Percentiles rank a stretch among this genome's conserved stretches.
phyloP scores from a whole-genome alignment of 2,113 vertebrate species.

The Hydrochoerus hydrochaeris region DNA sequence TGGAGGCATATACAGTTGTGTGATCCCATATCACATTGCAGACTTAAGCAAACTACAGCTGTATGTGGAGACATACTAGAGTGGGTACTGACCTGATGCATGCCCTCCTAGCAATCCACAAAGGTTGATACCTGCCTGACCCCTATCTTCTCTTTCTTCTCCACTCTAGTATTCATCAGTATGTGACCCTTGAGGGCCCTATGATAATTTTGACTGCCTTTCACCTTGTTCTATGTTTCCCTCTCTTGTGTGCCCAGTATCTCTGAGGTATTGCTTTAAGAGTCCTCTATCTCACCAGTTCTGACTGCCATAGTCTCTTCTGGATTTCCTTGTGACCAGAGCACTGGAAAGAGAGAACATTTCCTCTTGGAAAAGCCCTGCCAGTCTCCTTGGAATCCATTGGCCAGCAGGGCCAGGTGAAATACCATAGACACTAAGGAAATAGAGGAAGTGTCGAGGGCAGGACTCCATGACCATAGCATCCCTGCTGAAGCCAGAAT shows the following conservation, averaged over 20 bases:
- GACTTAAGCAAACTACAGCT: not conserved
- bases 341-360: not conserved
- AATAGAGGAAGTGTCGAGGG: not conserved
- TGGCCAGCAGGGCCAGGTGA: not conserved
- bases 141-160: not conserved
- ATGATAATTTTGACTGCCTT: not conserved
- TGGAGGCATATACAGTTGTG: not conserved
- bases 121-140: not conserved
- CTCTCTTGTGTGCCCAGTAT: not conserved
- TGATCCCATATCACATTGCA: not conserved
- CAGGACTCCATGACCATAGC: not conserved
- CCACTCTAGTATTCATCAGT: not conserved
- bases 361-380: slow-evolving; percentile 50
- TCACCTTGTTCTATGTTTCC: not conserved
- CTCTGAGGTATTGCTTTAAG: slow-evolving; percentile 38
- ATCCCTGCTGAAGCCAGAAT: not conserved
- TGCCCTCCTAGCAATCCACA: not conserved
- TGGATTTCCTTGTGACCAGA: slow-evolving; percentile 38
- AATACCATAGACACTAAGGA: not conserved
- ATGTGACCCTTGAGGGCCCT: not conserved
- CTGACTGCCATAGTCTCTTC: slow-evolving; percentile 10
- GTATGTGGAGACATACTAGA: not conserved
- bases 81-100: not conserved
- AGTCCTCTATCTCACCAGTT: slow-evolving; percentile 19
- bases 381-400: slow-evolving; percentile 19